Conservation (phyloP, 2,113 vertebrate genomes). For the Dipodomys spectabilis region DNA sequence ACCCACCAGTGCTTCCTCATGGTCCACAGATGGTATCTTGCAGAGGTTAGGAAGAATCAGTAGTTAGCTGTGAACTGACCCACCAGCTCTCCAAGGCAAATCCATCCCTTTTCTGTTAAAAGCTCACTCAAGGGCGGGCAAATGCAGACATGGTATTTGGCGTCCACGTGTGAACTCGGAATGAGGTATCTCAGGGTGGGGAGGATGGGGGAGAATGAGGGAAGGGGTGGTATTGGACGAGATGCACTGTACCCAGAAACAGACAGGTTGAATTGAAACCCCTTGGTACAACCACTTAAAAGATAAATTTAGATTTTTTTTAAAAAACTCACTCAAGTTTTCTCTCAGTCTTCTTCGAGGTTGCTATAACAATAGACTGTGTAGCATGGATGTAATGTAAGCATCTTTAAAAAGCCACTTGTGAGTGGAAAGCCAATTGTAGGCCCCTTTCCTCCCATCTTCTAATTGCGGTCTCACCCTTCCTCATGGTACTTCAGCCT, state of each 20-base stretch:
- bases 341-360: not conserved
- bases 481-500: not conserved
- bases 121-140: not conserved
- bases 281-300: too few species aligned
- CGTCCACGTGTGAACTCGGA: too few species aligned
- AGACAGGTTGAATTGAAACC: too few species aligned
- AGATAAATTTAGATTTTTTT: too few species aligned
- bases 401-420: not conserved
- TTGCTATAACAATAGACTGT: too few species aligned
- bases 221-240: too few species aligned
- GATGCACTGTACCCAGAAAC: too few species aligned
- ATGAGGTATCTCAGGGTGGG: too few species aligned
- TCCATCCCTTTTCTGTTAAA: not conserved
- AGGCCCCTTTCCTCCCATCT: not conserved
- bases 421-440: accelerated
- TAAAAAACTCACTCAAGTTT: not conserved
- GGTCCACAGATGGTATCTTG: constrained; percentile 11
- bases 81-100: not conserved
- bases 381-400: too few species aligned
- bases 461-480: too few species aligned
- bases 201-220: too few species aligned
- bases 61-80: not conserved
- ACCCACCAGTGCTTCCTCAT: constrained; percentile 30
- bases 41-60: not conserved
- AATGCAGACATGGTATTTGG: too few species aligned